Base-by-base conservation (phyloP, 2,113 vertebrate genomes). In the Donacobius atricapilla region DNA sequence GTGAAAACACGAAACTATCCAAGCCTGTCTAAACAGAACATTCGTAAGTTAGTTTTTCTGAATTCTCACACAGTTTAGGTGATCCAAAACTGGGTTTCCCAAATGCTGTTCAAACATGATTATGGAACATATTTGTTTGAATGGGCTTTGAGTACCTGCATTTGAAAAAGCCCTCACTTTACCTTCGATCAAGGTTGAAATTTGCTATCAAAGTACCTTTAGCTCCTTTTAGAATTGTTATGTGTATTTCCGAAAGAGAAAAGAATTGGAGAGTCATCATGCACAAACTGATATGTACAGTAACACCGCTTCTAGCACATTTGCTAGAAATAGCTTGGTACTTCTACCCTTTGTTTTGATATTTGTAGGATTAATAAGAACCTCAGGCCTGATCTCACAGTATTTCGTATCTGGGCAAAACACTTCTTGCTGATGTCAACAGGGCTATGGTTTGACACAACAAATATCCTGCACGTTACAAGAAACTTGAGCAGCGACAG, bases 291-390 rank as follows among this genome's bases (percentile, higher is more conserved):
- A 10, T 88, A 86, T 40, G 75, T 88, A 83, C 70, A 87, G 54
- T 91, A 91, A 89, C 50, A 90, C 4, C 47, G 93, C 19, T 70
- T 40, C 42, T 28, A 77, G 24, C 42, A 80, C 2, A 7, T 64
- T 89, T 65, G 69, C 73, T 79, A 37, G 71, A 88, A 94, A 92
- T 60, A 87, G 50, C 50, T 80, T 86, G 82, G 10, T 80, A 91
- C 91, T 91, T 90, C 70, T 91, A 70, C 30, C 30, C 39, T 93
- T 88, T 76, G 37, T 86, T 94, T 83, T 86, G 83, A 60, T 93
- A 94, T 86, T 63, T 83, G 30, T 68, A 70, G 42, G 51, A 94
- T 73, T 90, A 92, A 31, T 54, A 91, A 86, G 6, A 85, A 92
- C 93, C 70, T 90, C 50, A 90, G 63, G 54, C 22, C 44, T 91